Conservation (phyloP, 2,113 vertebrate species). For the Hyperoodon ampullatus region DNA sequence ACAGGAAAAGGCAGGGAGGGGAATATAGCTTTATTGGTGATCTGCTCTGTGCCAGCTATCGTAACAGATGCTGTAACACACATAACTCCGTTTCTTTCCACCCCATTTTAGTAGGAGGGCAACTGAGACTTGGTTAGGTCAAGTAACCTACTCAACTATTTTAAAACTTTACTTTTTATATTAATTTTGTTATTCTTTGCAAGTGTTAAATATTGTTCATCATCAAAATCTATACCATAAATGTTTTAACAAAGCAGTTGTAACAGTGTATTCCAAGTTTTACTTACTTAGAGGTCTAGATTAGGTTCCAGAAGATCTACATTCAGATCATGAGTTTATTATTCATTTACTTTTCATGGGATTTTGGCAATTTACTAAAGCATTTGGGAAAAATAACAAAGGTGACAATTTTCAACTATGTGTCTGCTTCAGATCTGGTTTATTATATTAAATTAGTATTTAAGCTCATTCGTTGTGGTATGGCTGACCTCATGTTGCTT, state of each 20-base stretch:
- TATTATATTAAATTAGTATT: not conserved
- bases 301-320: not conserved
- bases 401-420: not conserved
- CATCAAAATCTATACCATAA: not conserved
- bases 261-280: not conserved
- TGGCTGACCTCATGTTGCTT: not conserved
- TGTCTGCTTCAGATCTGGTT: not conserved
- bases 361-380: not conserved
- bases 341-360: not conserved
- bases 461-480: not conserved
- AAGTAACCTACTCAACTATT: not conserved
- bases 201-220: not conserved
- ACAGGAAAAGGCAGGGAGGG: not conserved
- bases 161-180: not conserved
- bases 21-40: not conserved
- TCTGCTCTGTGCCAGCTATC: not conserved
- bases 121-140: not conserved
- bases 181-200: not conserved
- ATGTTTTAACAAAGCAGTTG: not conserved
- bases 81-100: not conserved
- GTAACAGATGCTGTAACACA: accelerated
- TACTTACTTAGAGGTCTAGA: not conserved
- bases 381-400: not conserved
- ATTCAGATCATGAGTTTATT: not conserved
- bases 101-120: not conserved